Percentiles rank a stretch among this genome's conserved stretches.
Conservation (phyloP, 2,113 vertebrate genomes). For the Petrocephalus microphthalmus region DNA sequence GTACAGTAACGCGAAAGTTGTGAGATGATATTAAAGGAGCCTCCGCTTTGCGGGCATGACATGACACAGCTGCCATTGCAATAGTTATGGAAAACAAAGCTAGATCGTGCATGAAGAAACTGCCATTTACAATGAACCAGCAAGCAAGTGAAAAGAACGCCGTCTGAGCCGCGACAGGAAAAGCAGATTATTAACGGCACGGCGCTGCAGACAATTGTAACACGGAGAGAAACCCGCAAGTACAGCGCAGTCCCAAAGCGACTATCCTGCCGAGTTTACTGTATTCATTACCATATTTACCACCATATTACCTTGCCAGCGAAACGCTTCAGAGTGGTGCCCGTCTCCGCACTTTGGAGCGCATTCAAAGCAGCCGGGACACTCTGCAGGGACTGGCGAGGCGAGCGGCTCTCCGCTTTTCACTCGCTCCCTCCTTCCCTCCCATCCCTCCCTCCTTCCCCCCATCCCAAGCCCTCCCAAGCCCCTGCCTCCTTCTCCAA, state of each 20-base stretch:
- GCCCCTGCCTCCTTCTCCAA: neutral
- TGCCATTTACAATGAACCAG: too few relatives aligned
- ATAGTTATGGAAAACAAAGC: neutral
- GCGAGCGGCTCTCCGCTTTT: constrained; percentile 22
- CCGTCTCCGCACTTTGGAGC: constrained; percentile 39
- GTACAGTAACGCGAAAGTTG: too few relatives aligned
- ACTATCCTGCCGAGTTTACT: constrained; percentile 8
- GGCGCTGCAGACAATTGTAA: neutral
- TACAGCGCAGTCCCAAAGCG: neutral
- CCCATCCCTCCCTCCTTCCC: constrained; percentile 4
- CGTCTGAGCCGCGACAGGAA: constrained; percentile 3
- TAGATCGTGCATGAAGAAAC: neutral
- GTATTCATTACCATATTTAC: constrained; percentile 35
- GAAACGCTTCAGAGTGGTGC: constrained; percentile 19
- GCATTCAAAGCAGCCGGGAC: constrained; percentile 49
- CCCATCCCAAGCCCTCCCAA: neutral
- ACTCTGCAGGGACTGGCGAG: constrained; percentile 53
- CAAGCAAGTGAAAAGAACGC: too few relatives aligned
- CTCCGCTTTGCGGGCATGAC: neutral
- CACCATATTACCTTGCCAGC: constrained; percentile 34
- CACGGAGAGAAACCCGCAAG: neutral
- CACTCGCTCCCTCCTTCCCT: constrained; percentile 12
- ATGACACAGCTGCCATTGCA: neutral
- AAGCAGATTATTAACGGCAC: neutral
- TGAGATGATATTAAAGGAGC: neutral